Conservation (phyloP, 2,888 invertebrate genomes). For the Drosophila macrospina region DNA sequence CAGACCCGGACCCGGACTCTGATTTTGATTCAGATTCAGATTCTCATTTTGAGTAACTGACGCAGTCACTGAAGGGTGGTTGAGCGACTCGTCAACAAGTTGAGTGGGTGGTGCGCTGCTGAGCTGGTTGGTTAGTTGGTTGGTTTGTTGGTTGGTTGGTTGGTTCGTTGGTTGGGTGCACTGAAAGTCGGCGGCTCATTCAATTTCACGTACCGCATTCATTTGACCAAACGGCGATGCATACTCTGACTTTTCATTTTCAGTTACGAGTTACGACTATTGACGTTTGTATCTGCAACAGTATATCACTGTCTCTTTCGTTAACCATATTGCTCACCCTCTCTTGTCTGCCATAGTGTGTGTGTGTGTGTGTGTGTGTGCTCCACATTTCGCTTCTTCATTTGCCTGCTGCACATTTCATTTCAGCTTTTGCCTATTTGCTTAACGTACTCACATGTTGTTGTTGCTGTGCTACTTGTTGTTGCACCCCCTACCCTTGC, state of each 20-base stretch:
- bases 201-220: conserved; percentile 45
- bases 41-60: conserved; percentile 50
- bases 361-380: conserved; percentile 59
- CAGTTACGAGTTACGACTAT: conserved; percentile 45
- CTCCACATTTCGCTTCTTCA: conserved; percentile 69
- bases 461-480: conserved; percentile 52
- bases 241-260: conserved; percentile 65
- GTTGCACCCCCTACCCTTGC: conserved; percentile 13
- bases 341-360: conserved; percentile 23
- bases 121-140: not conserved
- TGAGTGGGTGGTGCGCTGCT: conserved; percentile 36
- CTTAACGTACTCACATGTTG: conserved; percentile 61
- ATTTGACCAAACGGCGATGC: conserved; percentile 50
- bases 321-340: conserved; percentile 13
- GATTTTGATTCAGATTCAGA: conserved; percentile 23
- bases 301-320: conserved; percentile 13
- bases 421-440: conserved; percentile 68
- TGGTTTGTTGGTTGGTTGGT: too few relatives aligned
- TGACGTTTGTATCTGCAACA: conserved; percentile 35
- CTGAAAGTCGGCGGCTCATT: conserved; percentile 31
- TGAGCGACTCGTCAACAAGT: conserved; percentile 70
- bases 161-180: not conserved
- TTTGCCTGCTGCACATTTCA: conserved; percentile 68
- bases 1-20: not conserved
- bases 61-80: conserved; percentile 54